These are phyloP conservation scores for Junonia oenone DNA, from an alignment of 2,888 invertebrate genomes.

Conservation along the genomic window DNA sequence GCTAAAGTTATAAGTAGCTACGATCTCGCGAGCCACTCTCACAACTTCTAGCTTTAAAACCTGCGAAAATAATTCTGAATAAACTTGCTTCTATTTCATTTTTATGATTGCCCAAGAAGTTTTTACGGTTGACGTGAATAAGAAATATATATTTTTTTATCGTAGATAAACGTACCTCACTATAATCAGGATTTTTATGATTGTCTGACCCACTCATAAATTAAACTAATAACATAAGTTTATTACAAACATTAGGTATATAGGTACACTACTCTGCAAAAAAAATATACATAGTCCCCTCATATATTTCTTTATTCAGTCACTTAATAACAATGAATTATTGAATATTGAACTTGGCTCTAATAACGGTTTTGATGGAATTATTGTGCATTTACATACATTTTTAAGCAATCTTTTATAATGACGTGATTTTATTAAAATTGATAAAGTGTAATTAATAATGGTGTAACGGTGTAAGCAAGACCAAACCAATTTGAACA, in stretches of 20 bases:
- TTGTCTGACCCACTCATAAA: too few species aligned
- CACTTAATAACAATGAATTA: too few species aligned
- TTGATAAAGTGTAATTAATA: neutral
- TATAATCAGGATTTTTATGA: too few species aligned
- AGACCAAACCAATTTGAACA: constrained; percentile 41
- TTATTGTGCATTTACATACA: too few species aligned
- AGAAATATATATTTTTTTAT: neutral
- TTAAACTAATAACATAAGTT: too few species aligned
- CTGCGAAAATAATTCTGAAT: constrained; percentile 4
- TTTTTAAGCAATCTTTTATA: neutral
- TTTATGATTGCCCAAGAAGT: constrained; percentile 16
- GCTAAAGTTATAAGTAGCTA: neutral
- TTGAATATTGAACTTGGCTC: too few species aligned
- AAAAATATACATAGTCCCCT: too few species aligned
- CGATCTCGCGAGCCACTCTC: neutral
- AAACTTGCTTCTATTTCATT: constrained; percentile 14
- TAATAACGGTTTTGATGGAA: too few species aligned
- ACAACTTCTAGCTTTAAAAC: constrained; percentile 5
- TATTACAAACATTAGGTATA: too few species aligned
- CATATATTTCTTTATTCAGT: too few species aligned
- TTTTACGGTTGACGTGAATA: constrained; percentile 12
- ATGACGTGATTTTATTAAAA: neutral
- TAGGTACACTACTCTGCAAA: too few species aligned
- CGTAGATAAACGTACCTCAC: too few species aligned
- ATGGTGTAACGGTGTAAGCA: neutral